Evolutionary conservation across 1,140 invertebrate genomes (phyloP), one percentile per base, ranked within the genome.

Genomic region (Eupeodes corollae): DNA sequence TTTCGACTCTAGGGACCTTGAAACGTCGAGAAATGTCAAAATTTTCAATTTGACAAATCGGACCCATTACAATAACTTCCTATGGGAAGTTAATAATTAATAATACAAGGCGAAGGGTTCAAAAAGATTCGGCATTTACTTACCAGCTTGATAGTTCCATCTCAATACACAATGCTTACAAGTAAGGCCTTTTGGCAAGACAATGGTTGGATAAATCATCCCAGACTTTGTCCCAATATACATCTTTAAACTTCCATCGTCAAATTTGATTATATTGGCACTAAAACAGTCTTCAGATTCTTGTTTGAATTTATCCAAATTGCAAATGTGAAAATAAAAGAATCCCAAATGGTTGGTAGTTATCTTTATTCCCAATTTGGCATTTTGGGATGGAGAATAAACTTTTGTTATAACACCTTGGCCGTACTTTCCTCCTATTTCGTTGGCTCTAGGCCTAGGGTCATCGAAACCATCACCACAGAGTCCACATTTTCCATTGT

Each of bases 381-480:
- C 39, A 3, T 63, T 61, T 0, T 13, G 43, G 2, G 41, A 42
- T 16, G 52, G 37, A 9, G 43, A 61, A 52, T 61, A 78, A 52
- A 54, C 67, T 53, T 53, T 59, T 0, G 73, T 74, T 26, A 82
- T 74, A 3, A 71, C 67, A 5, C 79, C 78, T 1, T 53, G 58
- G 38, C 79, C 79, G 53, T 74, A 82, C n/a, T 47, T 58, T 19
- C 80, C 80, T 10, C 76, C 77, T 42, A 78, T 67, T 60, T 83
- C 80, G 52, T 81, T 76, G 2, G 61, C 56, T 48, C 80, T 69
- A 5, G 80, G 79, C 39, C 59, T 59, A 1, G 63, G 56, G 13
- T 65, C 48, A 9, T 58, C 55, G 53, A 72, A 78, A 47, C 67
- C 58, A 55, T 80, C 77, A 9, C 78, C 78, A 50, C 77, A 79